Percentiles rank a stretch among this genome's conserved stretches.
Conservation (phyloP, 2,888 invertebrate species). For the Anagyrus pseudococci region DNA sequence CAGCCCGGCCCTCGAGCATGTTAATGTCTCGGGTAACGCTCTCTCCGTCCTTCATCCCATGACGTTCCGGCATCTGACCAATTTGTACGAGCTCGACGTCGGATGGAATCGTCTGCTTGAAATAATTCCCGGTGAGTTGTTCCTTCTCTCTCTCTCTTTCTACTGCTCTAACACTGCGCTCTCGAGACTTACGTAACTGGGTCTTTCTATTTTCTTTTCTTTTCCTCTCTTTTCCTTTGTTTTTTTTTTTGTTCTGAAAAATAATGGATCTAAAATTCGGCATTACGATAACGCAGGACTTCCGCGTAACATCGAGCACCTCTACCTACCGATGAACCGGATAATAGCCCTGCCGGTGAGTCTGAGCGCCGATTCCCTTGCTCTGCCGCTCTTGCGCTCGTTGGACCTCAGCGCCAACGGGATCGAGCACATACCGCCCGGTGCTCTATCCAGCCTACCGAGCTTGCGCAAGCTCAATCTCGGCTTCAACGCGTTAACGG, state of each 20-base stretch:
- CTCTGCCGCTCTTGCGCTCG: conserved; percentile 75
- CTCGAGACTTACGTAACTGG: too few species aligned
- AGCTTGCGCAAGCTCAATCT: conserved; percentile 75
- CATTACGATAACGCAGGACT: conserved; percentile 62
- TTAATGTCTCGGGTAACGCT: conserved; percentile 81
- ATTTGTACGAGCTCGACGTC: conserved; percentile 80
- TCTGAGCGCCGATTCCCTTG: conserved; percentile 71
- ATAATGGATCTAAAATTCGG: too few species aligned
- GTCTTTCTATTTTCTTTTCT: not conserved
- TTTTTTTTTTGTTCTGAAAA: not conserved
- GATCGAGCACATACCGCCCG: conserved; percentile 73
- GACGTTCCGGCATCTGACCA: conserved; percentile 76
- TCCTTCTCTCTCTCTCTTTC: not conserved
- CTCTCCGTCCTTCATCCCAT: conserved; percentile 75
- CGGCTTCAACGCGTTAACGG: conserved; percentile 75
- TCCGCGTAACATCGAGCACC: conserved; percentile 78
- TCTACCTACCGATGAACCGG: conserved; percentile 75
- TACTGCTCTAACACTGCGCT: too few species aligned
- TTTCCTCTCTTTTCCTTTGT: not conserved
- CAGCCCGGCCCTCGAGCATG: conserved; percentile 76
- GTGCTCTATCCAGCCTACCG: conserved; percentile 71
- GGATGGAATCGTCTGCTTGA: conserved; percentile 77
- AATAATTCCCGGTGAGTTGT: conserved; percentile 67
- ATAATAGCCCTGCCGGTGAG: conserved; percentile 71
- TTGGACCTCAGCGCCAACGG: conserved; percentile 79